Base-by-base conservation (phyloP, 2,888 invertebrate species). In the Anarsia innoxiella region DNA sequence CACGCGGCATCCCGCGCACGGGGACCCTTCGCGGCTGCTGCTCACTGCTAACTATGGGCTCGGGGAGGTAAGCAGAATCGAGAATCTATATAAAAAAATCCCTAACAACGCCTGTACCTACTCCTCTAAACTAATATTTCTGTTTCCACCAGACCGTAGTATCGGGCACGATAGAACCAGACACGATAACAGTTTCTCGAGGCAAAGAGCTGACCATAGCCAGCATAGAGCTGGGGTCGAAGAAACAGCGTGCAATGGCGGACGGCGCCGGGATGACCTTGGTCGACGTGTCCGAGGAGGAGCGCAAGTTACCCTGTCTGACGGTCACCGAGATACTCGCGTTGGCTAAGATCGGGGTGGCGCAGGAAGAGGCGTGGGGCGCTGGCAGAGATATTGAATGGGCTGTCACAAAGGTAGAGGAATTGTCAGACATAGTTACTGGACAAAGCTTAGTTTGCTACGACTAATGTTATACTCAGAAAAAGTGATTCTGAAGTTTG, bases 91-190 rank as follows among this genome's bases (percentile, higher is more conserved):
- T n/a, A n/a, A n/a, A n/a, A n/a, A n/a, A n/a, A n/a, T n/a, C n/a
- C n/a, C n/a, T n/a, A n/a, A n/a, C n/a, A n/a, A n/a, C n/a, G n/a
- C n/a, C n/a, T n/a, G n/a, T n/a, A n/a, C n/a, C n/a, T n/a, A n/a
- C n/a, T n/a, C n/a, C n/a, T n/a, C n/a, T n/a, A n/a, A n/a, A n/a
- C n/a, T n/a, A n/a, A n/a, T n/a, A n/a, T n/a, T n/a, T n/a, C n/a
- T n/a, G n/a, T n/a, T n/a, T n/a, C n/a, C n/a, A n/a, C 34, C 66
- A 93, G 93, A 90, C 90, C 42, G 93, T 95, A 2, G 95, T 95
- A 0, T 93, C 93, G 0, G 94, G 91, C 0, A 70, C 86, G 29
- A 87, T 90, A 1, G 93, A 94, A 52, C 94, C 95, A 0, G 94
- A 95, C 58, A 90, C 90, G 0, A 84, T 93, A 39, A 77, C 86